Percentiles rank a stretch among this genome's conserved stretches.
phyloP scores from a whole-genome alignment of 2,888 invertebrate species.

The Polydrusus tereticollis region DNA sequence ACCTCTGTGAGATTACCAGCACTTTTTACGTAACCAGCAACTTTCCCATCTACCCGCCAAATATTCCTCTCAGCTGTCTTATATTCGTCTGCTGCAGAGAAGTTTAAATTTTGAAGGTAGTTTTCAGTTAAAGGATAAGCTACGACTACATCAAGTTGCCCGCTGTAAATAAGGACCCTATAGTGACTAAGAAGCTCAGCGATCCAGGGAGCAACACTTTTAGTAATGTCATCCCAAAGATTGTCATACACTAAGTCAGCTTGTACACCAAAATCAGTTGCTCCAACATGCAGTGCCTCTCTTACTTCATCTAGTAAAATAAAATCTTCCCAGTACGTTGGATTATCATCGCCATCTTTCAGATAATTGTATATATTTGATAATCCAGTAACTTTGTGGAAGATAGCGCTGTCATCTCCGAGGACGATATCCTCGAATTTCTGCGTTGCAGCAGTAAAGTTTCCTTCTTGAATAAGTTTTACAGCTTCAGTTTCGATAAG shows the following conservation, averaged over 20 bases:
- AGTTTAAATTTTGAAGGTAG: slow-evolving; percentile 78
- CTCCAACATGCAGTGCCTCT: slow-evolving; percentile 42
- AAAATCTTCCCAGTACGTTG: slow-evolving; percentile 27
- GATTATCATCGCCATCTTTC: slow-evolving; percentile 12
- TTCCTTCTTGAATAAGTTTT: slow-evolving; percentile 73
- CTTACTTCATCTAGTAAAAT: slow-evolving; percentile 23
- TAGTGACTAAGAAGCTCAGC: slow-evolving; percentile 75
- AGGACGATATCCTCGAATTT: background rate
- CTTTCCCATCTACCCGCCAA: slow-evolving; percentile 76
- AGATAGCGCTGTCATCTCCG: background rate
- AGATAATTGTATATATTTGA: slow-evolving; percentile 37
- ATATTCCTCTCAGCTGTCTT: slow-evolving; percentile 73
- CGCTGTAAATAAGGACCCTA: slow-evolving; percentile 84
- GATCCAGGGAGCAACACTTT: slow-evolving; percentile 54
- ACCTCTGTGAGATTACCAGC: slow-evolving; percentile 79
- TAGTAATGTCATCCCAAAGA: slow-evolving; percentile 71
- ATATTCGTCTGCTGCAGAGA: slow-evolving; percentile 75
- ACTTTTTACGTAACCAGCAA: slow-evolving; percentile 81
- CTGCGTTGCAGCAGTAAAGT: slow-evolving; percentile 79
- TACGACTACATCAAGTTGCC: slow-evolving; percentile 90
- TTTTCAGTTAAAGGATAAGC: slow-evolving; percentile 86
- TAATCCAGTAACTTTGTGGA: background rate
- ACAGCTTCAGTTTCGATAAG: slow-evolving; percentile 71
- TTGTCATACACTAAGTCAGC: slow-evolving; percentile 14
- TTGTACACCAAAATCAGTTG: background rate